Percentiles rank a stretch among this genome's conserved stretches.
Evolutionary conservation across 2,888 invertebrate species (phyloP).

Genomic region (Melanotus villosus): DNA sequence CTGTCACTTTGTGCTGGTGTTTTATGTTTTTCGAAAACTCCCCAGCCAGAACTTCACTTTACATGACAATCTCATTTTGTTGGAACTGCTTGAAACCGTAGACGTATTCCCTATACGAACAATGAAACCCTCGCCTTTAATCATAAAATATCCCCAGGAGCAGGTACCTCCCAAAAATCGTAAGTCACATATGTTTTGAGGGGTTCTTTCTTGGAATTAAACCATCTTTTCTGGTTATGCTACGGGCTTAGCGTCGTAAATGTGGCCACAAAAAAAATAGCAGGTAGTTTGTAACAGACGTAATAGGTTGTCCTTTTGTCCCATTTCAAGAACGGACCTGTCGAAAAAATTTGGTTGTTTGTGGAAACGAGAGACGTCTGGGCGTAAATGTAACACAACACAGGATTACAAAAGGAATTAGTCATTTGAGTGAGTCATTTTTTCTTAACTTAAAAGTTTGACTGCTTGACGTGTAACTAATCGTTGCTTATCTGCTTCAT

Average conservation of each 20-base stretch:
- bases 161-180: slow-evolving; percentile 25
- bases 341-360: slow-evolving; percentile 8
- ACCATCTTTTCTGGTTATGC: slow-evolving; percentile 27
- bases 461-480: no score
- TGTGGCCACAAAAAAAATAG: slow-evolving; percentile 24
- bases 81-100: slow-evolving; percentile 14
- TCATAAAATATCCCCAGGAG: slow-evolving; percentile 15
- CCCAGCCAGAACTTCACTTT: slow-evolving; percentile 14
- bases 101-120: slow-evolving; percentile 1
- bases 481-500: no score
- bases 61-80: slow-evolving; percentile 30
- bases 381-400: no score
- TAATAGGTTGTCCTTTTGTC: slow-evolving; percentile 22
- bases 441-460: no score
- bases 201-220: slow-evolving; percentile 29
- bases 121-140: slow-evolving; percentile 17
- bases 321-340: slow-evolving; percentile 18
- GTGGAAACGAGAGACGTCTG: neutral
- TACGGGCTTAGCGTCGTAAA: slow-evolving; percentile 9
- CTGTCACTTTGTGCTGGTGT: slow-evolving; percentile 17
- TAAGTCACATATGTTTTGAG: slow-evolving; percentile 25
- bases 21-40: slow-evolving; percentile 14
- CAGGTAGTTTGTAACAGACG: slow-evolving; percentile 30
- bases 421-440: no score
- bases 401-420: no score